Evolutionary conservation across 2,888 invertebrate genomes (phyloP), one percentile per base, ranked within the genome.

Genomic region (Drosophila nigritarsus): DNA sequence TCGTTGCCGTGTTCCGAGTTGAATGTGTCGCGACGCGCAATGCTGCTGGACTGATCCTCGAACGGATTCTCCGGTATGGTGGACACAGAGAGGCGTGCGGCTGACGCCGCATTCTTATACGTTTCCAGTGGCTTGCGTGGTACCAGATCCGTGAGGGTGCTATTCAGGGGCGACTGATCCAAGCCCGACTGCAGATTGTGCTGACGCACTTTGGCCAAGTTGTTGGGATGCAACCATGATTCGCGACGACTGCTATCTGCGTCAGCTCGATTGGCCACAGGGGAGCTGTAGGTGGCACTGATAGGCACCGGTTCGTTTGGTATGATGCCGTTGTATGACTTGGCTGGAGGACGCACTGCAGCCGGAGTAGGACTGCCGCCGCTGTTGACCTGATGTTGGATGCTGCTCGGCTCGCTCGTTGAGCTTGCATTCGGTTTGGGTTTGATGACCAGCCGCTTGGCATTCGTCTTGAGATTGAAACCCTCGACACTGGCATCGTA

Each of bases 381-480:
- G 27, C 11, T 75, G 42, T 45, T 45, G 45, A 27, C 65, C 27
- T 50, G 64, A 11, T 34, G 49, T n/a, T 32, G 56, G 27, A 8
- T 27, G 34, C 24, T 50, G 15, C 11, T 68, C 0, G 56, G 9
- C 4, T 24, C 38, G 7, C 49, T 70, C 1, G 29, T 29, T 20
- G 15, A 78, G 3, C 75, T 65, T 0, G 54, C 0, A 8, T 53
- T 70, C 0, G 15, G 36, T 75, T 94, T 94, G 3, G 95, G 95
- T 27, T 96, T 95, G 8, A 97, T 93, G 5, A 96, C 95, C 18
- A 98, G 94, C 3, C 97, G 95, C 91, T 97, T 97, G 1, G 96
- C 94, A 83, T 95, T 96, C 13, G 95, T 95, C 87, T 94, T 95
- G 75, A 94, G 91, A 73, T 92, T 94, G 77, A 94, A 93, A 83